Evolutionary conservation across 1,140 invertebrate genomes (phyloP).

Genomic region (Macrobrachium rosenbergii): DNA sequence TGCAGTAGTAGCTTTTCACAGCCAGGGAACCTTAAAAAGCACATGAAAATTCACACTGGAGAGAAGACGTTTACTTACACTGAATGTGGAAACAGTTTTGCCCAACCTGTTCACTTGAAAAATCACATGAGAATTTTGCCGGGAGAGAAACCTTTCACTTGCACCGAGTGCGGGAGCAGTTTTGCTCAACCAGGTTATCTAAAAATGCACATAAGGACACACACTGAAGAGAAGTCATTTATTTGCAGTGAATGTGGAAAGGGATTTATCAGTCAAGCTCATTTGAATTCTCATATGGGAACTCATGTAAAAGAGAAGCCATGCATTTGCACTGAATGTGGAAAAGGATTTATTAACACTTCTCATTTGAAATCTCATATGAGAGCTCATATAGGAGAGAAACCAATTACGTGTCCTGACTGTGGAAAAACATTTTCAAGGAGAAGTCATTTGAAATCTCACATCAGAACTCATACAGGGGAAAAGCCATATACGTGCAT

Average conservation of each 20-base stretch:
- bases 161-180: slow-evolving; percentile 24
- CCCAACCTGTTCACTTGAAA: slow-evolving; percentile 18
- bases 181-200: slow-evolving; percentile 34
- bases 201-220: slow-evolving; percentile 30
- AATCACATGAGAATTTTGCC: slow-evolving; percentile 21
- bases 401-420: background rate
- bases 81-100: slow-evolving; percentile 8
- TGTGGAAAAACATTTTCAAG: background rate
- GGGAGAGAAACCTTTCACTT: slow-evolving; percentile 30
- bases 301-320: background rate
- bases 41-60: slow-evolving; percentile 38
- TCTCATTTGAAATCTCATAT: no score
- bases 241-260: slow-evolving; percentile 38
- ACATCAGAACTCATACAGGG: slow-evolving; percentile 11
- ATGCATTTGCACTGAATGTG: no score
- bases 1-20: slow-evolving; percentile 36
- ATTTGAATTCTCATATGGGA: slow-evolving; percentile 34
- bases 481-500: slow-evolving; percentile 25
- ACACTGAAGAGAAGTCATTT: slow-evolving; percentile 30
- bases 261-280: slow-evolving; percentile 34
- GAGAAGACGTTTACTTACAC: slow-evolving; percentile 36
- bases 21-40: slow-evolving; percentile 31
- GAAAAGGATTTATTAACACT: no score
- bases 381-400: slow-evolving; percentile 1
- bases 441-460: background rate